These are phyloP conservation scores for Marmota flaviventris DNA, from an alignment of 2,113 vertebrate genomes.

Conservation along the genomic window DNA sequence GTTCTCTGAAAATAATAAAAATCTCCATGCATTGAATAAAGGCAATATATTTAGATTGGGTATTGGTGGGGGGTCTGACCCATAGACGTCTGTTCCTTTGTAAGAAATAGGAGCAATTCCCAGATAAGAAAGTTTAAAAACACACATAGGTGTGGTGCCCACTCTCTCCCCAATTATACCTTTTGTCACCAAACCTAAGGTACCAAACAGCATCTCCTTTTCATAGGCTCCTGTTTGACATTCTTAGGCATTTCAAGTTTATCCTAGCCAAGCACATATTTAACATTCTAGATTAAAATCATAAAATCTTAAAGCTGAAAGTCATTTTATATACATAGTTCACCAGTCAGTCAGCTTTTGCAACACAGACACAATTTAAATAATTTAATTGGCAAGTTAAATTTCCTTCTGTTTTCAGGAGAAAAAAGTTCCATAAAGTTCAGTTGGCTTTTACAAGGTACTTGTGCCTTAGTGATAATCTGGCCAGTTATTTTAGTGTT, in stretches of 20 bases:
- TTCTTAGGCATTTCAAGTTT: constrained; percentile 29
- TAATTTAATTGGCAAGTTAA: constrained; percentile 42
- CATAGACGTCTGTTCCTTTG: constrained; percentile 14
- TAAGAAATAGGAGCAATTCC: not conserved
- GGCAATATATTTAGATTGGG: not conserved
- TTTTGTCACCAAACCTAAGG: constrained; percentile 46
- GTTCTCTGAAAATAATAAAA: not conserved
- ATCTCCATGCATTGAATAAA: not conserved
- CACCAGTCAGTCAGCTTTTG: not conserved
- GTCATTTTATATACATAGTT: not conserved
- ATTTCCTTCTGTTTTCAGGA: constrained; percentile 9
- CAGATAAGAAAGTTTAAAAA: not conserved
- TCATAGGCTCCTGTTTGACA: not conserved
- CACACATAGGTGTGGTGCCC: not conserved
- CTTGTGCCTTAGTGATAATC: constrained; percentile 35
- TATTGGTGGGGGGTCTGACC: not conserved
- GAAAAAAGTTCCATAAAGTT: not conserved
- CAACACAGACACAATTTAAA: constrained; percentile 45
- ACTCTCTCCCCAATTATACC: not conserved
- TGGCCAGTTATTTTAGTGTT: constrained; percentile 36
- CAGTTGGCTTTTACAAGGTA: not conserved
- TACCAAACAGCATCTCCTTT: not conserved
- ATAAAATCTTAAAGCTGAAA: not conserved
- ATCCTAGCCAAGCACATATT: constrained; percentile 19
- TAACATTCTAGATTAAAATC: constrained; percentile 67